phyloP scores from a whole-genome alignment of 1,140 invertebrate genomes.

The Ceratosolen solmsi region DNA sequence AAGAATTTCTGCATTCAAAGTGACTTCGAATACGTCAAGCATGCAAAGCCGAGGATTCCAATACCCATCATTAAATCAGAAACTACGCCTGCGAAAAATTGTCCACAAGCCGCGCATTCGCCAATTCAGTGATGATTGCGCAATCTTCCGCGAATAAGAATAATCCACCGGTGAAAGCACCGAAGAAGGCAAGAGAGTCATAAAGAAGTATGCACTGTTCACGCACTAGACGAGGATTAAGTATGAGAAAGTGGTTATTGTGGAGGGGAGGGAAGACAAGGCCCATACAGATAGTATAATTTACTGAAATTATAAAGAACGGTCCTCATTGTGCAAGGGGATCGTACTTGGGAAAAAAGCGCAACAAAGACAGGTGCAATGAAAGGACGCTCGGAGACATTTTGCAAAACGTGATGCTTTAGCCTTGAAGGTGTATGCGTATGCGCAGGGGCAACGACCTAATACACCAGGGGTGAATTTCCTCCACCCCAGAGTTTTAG shows the following conservation, averaged over 20 bases:
- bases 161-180: too few relatives aligned
- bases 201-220: too few relatives aligned
- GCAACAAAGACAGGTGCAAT: not conserved
- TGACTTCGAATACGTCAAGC: too few relatives aligned
- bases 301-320: not conserved
- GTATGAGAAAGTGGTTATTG: not conserved
- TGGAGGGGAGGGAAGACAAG: not conserved
- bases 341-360: not conserved
- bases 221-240: too few relatives aligned
- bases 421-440: slow-evolving; percentile 43
- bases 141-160: too few relatives aligned
- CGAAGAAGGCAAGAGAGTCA: too few relatives aligned
- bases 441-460: slow-evolving; percentile 50
- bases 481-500: slow-evolving; percentile 6
- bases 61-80: too few relatives aligned
- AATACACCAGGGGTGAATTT: slow-evolving; percentile 48
- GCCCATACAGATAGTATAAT: not conserved
- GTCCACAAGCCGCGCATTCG: too few relatives aligned
- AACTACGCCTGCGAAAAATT: too few relatives aligned
- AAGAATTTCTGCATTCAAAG: too few relatives aligned
- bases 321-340: not conserved
- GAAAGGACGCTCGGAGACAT: slow-evolving; percentile 5
- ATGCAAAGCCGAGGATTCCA: too few relatives aligned
- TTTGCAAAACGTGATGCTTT: slow-evolving; percentile 44
- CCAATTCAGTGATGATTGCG: too few relatives aligned